These are phyloP conservation scores for Mastigias papua DNA, from an alignment of 30 jellyfish, hydroid and myxozoan genomes.

Conservation along the genomic window DNA sequence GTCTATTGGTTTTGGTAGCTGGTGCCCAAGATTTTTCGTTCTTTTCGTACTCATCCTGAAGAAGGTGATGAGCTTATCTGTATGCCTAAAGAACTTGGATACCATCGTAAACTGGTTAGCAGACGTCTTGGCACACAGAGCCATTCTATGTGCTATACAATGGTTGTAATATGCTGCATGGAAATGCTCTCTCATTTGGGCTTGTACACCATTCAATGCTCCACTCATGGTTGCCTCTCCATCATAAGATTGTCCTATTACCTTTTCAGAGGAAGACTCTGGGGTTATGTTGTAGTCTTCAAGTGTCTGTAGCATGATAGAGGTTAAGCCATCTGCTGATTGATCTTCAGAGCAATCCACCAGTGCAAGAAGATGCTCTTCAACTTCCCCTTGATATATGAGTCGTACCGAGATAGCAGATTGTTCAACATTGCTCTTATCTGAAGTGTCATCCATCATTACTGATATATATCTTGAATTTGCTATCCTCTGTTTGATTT, in stretches of 20 bases:
- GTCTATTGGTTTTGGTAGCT: slow-evolving; percentile 62
- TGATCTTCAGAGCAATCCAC: slow-evolving; percentile 57
- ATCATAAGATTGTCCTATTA: slow-evolving; percentile 58
- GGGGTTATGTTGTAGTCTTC: slow-evolving; percentile 21
- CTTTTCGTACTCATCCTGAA: slow-evolving; percentile 67
- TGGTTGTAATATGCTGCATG: slow-evolving; percentile 40
- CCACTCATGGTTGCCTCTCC: slow-evolving; percentile 68
- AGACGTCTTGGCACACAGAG: slow-evolving; percentile 37
- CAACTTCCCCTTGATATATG: slow-evolving; percentile 35
- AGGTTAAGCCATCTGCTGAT: slow-evolving; percentile 56
- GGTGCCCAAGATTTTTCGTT: slow-evolving; percentile 26
- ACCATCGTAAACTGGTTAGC: slow-evolving; percentile 36
- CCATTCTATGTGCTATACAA: slow-evolving; percentile 46
- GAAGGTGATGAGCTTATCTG: slow-evolving; percentile 40
- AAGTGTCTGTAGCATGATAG: slow-evolving; percentile 3
- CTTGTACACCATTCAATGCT: slow-evolving; percentile 39
- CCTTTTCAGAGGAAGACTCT: background rate
- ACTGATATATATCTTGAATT: slow-evolving; percentile 30
- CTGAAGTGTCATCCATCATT: slow-evolving; percentile 76
- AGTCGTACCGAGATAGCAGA: slow-evolving; percentile 68
- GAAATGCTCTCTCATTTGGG: slow-evolving; percentile 2
- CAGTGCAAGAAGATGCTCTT: slow-evolving; percentile 46
- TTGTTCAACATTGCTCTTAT: slow-evolving; percentile 61
- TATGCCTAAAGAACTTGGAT: slow-evolving; percentile 40
- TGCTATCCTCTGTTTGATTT: slow-evolving; percentile 45